These are phyloP conservation scores for Shargacucullia verbasci DNA, from an alignment of 2,888 invertebrate species.

Conservation along the genomic window DNA sequence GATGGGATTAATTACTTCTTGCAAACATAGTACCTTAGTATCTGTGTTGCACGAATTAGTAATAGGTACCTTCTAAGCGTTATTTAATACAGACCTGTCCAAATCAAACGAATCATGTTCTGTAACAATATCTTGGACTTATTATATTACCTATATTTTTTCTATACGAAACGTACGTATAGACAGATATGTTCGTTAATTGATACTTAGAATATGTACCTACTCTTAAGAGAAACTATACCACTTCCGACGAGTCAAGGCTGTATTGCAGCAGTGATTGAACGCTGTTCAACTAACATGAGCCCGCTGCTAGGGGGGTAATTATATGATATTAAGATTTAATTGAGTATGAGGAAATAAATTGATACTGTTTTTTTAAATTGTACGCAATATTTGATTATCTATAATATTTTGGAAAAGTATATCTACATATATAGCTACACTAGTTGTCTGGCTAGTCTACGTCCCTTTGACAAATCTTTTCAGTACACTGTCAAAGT, in stretches of 20 bases:
- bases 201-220: conserved; percentile 12
- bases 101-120: conserved; percentile 22
- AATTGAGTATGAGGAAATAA: too few species aligned
- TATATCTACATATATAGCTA: too few species aligned
- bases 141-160: too few species aligned
- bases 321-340: conserved; percentile 5
- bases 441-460: too few species aligned
- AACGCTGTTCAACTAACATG: conserved; percentile 12
- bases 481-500: too few species aligned
- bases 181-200: conserved; percentile 16
- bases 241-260: conserved; percentile 53
- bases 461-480: too few species aligned
- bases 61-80: conserved; percentile 2
- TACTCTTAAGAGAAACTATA: conserved; percentile 44
- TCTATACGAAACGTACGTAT: conserved; percentile 11
- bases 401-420: too few species aligned
- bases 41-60: conserved; percentile 25
- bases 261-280: conserved; percentile 18
- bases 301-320: background rate
- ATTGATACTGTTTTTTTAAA: too few species aligned
- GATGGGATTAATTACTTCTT: conserved; percentile 44
- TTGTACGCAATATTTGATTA: too few species aligned
- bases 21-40: conserved; percentile 3
- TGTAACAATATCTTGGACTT: conserved; percentile 2
- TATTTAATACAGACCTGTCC: conserved; percentile 26